Evolutionary conservation across 2,888 invertebrate genomes (phyloP).

Genomic region (Dione juno): DNA sequence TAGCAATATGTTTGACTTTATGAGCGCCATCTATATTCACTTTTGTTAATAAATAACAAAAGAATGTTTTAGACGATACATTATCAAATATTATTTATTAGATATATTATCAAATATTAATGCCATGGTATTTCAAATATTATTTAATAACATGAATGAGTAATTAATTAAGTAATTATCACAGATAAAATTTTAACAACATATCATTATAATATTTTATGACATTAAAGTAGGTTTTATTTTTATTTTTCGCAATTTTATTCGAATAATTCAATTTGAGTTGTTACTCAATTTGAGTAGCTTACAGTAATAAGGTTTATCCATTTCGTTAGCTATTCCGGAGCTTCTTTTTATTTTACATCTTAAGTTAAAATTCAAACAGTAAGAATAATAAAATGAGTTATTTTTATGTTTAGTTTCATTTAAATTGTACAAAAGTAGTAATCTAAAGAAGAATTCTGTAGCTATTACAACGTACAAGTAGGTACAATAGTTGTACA

Average conservation of each 20-base stretch:
- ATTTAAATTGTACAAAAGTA: not conserved
- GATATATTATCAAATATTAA: too few relatives aligned
- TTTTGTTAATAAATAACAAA: not conserved
- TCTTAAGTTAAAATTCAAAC: not conserved
- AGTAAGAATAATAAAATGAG: not conserved
- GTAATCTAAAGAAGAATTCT: not conserved
- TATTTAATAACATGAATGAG: too few relatives aligned
- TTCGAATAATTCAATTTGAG: not conserved
- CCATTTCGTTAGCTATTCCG: conserved; percentile 5
- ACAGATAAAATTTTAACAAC: too few relatives aligned
- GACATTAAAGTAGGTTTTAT: too few relatives aligned
- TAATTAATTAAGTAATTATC: not conserved
- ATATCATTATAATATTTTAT: too few relatives aligned
- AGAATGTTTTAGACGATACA: too few relatives aligned
- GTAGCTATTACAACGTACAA: not conserved
- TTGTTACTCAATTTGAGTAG: not conserved
- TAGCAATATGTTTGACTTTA: not conserved
- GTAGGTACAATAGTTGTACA: not conserved
- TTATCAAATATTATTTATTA: too few relatives aligned
- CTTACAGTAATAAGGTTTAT: not conserved
- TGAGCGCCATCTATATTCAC: not conserved
- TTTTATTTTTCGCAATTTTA: not conserved
- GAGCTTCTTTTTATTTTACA: conserved; percentile 1
- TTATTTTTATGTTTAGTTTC: not conserved
- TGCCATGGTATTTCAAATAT: too few relatives aligned